A percentile compares a stretch with the other conserved stretches of the same genome.
These are phyloP conservation scores for Oegoconia quadripuncta DNA, from an alignment of 2,888 invertebrate species.

Conservation along the genomic window DNA sequence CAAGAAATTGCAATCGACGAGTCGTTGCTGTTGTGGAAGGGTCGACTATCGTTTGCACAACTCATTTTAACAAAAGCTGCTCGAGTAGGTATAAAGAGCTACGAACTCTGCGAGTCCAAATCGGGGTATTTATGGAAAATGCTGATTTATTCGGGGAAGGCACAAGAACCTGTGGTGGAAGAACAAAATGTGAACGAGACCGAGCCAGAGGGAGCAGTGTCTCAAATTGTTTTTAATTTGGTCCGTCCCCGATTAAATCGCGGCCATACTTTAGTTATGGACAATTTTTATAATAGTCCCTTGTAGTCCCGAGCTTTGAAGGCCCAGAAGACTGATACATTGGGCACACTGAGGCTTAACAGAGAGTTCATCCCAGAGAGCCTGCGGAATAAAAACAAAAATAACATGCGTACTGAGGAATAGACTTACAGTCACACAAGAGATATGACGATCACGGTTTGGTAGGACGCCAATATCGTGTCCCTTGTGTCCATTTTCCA, in stretches of 20 bases:
- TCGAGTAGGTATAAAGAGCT: constrained; percentile 12
- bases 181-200: too few relatives aligned
- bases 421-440: neutral
- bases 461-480: constrained; percentile 9
- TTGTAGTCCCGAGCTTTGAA: constrained; percentile 15
- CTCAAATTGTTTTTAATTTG: constrained; percentile 4
- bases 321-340: constrained; percentile 11
- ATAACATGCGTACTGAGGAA: constrained; percentile 9
- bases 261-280: constrained; percentile 18
- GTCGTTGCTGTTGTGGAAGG: constrained; percentile 24
- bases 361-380: constrained; percentile 24
- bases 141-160: constrained; percentile 10
- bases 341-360: constrained; percentile 20
- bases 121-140: constrained; percentile 13
- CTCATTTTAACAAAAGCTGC: constrained; percentile 20
- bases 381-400: constrained; percentile 17
- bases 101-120: constrained; percentile 15
- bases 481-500: constrained; percentile 8
- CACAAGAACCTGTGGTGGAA: neutral
- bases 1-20: constrained; percentile 16
- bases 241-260: constrained; percentile 9
- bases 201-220: constrained; percentile 5
- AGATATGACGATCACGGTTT: constrained; percentile 4
- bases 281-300: constrained; percentile 18
- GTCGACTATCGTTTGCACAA: constrained; percentile 27